Percentiles rank a stretch among this genome's conserved stretches.
phyloP scores from a whole-genome alignment of 2,888 invertebrate genomes.

The Elmis aenea region DNA sequence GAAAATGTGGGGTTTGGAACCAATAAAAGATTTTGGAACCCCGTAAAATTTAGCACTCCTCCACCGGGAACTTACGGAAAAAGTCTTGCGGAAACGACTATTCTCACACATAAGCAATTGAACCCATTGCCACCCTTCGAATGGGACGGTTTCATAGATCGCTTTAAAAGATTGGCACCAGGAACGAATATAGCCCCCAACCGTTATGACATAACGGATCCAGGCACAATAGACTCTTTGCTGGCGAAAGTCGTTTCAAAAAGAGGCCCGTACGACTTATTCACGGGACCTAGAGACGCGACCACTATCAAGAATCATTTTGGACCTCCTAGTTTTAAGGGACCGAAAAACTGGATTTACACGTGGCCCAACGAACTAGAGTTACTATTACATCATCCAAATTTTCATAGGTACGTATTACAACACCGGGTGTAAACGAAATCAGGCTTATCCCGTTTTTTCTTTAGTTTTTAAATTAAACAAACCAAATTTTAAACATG shows the following conservation, averaged over 20 bases:
- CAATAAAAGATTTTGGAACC: constrained; percentile 23
- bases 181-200: constrained; percentile 34
- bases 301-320: constrained; percentile 54
- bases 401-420: constrained; percentile 18
- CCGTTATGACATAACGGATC: constrained; percentile 30
- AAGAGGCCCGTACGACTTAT: constrained; percentile 42
- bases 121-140: constrained; percentile 34
- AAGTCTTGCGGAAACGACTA: neutral
- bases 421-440: neutral
- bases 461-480: too few relatives aligned
- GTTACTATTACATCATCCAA: constrained; percentile 31
- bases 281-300: constrained; percentile 50
- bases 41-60: constrained; percentile 20
- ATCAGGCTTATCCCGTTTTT: too few relatives aligned
- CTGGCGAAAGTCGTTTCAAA: constrained; percentile 31
- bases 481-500: too few relatives aligned
- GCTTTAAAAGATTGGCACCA: constrained; percentile 32
- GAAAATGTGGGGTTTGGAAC: constrained; percentile 27
- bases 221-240: constrained; percentile 23
- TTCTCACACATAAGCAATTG: constrained; percentile 20
- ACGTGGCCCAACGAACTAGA: constrained; percentile 33
- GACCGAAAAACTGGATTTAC: constrained; percentile 35
- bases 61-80: constrained; percentile 24
- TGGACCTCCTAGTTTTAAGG: constrained; percentile 31
- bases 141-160: constrained; percentile 35